Evolutionary conservation across 2,113 vertebrate species (phyloP).

Genomic region (Lontra canadensis): DNA sequence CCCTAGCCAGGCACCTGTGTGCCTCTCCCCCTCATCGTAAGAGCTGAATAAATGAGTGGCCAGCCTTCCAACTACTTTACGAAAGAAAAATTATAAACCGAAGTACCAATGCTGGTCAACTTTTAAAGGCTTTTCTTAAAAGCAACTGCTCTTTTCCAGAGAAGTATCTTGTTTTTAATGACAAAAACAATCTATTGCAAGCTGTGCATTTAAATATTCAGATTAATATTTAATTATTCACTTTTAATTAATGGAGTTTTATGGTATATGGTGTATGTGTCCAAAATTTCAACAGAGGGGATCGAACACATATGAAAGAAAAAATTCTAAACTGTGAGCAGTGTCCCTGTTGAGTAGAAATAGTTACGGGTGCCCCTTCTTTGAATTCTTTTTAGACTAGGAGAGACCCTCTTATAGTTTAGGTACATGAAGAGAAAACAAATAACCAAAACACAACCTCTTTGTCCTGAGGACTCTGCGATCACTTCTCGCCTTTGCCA

Average conservation of each 20-base stretch:
- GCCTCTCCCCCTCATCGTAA: fast-evolving
- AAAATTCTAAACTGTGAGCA: neutral
- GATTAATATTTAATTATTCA: constrained; percentile 4
- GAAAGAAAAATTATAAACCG: neutral
- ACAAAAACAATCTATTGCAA: constrained; percentile 24
- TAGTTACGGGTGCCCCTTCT: neutral
- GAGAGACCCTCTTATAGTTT: neutral
- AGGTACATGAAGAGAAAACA: neutral
- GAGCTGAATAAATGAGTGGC: neutral
- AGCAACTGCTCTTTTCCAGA: neutral
- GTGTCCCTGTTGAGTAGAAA: neutral
- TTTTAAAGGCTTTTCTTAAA: constrained; percentile 12
- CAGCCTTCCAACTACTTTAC: neutral
- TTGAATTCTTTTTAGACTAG: neutral
- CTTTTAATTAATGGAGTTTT: constrained; percentile 14
- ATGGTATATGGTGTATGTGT: neutral
- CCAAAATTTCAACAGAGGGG: neutral
- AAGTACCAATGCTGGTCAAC: neutral
- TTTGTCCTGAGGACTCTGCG: neutral
- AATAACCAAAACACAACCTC: neutral
- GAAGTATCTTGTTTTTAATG: neutral
- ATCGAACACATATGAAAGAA: neutral
- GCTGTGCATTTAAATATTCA: neutral
- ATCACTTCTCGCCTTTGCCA: neutral
- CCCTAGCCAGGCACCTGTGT: fast-evolving